phyloP scores from a whole-genome alignment of 1,140 invertebrate species.

The Tenebrio molitor region DNA sequence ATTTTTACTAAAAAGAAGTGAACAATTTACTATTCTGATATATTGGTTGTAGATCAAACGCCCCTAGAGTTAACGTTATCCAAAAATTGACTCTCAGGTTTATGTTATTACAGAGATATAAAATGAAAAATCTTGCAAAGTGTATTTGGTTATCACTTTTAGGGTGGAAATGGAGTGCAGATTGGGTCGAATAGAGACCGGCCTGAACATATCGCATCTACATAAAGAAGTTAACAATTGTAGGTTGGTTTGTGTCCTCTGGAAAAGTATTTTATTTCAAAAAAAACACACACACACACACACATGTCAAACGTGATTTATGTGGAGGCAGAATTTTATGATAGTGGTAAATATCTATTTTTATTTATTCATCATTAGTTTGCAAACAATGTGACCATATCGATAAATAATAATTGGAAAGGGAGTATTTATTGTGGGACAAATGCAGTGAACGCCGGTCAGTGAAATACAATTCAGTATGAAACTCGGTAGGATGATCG shows the following conservation, averaged over 20 bases:
- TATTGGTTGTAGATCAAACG: too few species aligned
- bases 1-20: too few species aligned
- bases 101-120: background rate
- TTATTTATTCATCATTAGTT: too few species aligned
- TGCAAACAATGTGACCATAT: too few species aligned
- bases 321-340: too few species aligned
- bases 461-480: background rate
- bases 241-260: background rate
- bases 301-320: background rate
- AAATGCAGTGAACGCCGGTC: background rate
- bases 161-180: constrained; percentile 2
- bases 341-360: too few species aligned
- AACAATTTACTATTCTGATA: too few species aligned
- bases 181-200: constrained; percentile 1
- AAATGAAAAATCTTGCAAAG: background rate
- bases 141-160: background rate
- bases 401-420: background rate
- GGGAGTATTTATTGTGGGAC: background rate
- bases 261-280: background rate
- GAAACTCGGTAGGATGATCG: too few species aligned
- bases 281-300: too few species aligned
- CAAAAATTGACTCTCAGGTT: too few species aligned
- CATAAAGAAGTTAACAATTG: constrained; percentile 9
- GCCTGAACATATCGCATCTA: constrained; percentile 13
- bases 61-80: too few species aligned